Evolutionary conservation across 1,140 invertebrate genomes (phyloP).

Genomic region (Caenorhabditis latens): DNA sequence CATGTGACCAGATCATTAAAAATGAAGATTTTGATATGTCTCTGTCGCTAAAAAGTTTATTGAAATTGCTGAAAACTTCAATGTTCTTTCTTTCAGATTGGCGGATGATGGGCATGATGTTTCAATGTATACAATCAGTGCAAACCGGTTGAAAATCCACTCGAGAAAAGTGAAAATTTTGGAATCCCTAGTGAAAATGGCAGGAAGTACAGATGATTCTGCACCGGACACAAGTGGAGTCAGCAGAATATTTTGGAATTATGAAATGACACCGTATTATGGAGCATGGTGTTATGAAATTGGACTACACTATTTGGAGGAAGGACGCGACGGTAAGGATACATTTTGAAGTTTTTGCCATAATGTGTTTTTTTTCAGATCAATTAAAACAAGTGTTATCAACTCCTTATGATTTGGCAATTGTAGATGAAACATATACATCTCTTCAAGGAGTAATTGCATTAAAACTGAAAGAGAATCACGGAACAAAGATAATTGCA

Average conservation of each 20-base stretch:
- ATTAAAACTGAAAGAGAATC: slow-evolving; percentile 18
- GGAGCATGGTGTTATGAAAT: slow-evolving; percentile 46
- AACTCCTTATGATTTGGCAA: background rate
- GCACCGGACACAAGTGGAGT: slow-evolving; percentile 13
- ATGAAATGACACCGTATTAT: slow-evolving; percentile 25
- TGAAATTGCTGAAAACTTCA: background rate
- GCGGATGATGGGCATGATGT: slow-evolving; percentile 34
- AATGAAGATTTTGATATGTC: too few species aligned
- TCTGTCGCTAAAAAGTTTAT: too few species aligned
- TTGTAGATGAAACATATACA: slow-evolving; percentile 36
- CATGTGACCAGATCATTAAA: background rate
- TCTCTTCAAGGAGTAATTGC: slow-evolving; percentile 38
- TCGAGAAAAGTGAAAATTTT: slow-evolving; percentile 25
- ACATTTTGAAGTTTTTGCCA: background rate
- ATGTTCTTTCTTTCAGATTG: background rate
- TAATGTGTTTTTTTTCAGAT: background rate
- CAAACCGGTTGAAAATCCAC: background rate
- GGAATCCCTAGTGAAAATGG: slow-evolving; percentile 24
- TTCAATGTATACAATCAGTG: slow-evolving; percentile 43
- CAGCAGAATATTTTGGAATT: slow-evolving; percentile 46
- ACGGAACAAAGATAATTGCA: slow-evolving; percentile 25
- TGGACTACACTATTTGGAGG: slow-evolving; percentile 21
- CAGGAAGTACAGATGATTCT: slow-evolving; percentile 21
- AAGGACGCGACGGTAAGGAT: slow-evolving; percentile 1
- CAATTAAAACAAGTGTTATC: background rate